Conservation (phyloP, 2,797 vertebrate genomes). For the Karalla daura region DNA sequence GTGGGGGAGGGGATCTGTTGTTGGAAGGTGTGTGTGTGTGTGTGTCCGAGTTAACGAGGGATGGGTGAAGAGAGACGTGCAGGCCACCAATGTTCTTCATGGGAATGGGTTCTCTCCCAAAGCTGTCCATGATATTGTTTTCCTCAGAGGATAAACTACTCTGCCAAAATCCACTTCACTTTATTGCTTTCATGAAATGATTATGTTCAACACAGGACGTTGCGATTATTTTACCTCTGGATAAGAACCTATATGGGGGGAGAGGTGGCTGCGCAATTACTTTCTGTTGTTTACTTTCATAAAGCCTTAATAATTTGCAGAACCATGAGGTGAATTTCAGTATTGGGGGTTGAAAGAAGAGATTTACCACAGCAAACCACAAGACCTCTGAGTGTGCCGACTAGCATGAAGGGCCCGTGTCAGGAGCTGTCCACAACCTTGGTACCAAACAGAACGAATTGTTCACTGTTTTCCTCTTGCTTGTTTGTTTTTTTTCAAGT, state of each 20-base stretch:
- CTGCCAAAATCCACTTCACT: slow-evolving; percentile 62
- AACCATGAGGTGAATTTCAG: slow-evolving; percentile 20
- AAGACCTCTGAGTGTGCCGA: slow-evolving; percentile 14
- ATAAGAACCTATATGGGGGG: slow-evolving; percentile 14
- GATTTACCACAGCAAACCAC: slow-evolving; percentile 32
- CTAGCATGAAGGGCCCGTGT: not conserved
- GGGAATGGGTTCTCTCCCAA: slow-evolving; percentile 58
- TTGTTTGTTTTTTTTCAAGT: not conserved
- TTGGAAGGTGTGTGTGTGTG: slow-evolving; percentile 2
- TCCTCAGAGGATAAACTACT: slow-evolving; percentile 52
- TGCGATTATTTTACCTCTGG: slow-evolving; percentile 19
- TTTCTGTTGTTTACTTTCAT: slow-evolving; percentile 50
- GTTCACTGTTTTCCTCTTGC: no score
- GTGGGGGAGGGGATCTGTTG: slow-evolving; percentile 40
- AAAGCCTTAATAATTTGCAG: slow-evolving; percentile 58
- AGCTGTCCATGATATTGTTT: slow-evolving; percentile 62
- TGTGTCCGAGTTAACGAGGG: slow-evolving; percentile 30
- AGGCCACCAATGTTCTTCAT: slow-evolving; percentile 31
- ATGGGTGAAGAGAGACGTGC: slow-evolving; percentile 21
- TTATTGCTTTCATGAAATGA: slow-evolving; percentile 71
- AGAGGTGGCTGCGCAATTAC: slow-evolving; percentile 28
- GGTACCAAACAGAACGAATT: not conserved
- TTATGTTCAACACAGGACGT: slow-evolving; percentile 25
- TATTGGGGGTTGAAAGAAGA: slow-evolving; percentile 1
- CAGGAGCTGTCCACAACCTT: not conserved